Percentiles rank a stretch among this genome's conserved stretches.
Conservation (phyloP, 1,140 invertebrate genomes). For the Hyles euphorbiae region DNA sequence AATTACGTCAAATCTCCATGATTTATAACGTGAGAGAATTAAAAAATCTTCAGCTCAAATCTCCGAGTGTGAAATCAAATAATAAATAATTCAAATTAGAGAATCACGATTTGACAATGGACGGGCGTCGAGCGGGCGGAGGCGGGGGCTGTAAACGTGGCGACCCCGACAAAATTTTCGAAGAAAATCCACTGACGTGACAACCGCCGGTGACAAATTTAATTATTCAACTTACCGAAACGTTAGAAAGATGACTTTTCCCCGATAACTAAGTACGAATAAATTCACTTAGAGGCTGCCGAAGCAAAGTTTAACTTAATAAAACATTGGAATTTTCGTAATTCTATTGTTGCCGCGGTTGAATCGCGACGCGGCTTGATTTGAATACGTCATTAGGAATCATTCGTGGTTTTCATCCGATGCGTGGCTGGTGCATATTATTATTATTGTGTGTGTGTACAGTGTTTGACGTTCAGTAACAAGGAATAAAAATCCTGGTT, state of each 20-base stretch:
- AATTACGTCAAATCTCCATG: conserved; percentile 11
- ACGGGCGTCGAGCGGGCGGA: conserved; percentile 27
- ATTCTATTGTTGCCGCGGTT: conserved; percentile 61
- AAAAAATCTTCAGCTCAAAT: conserved; percentile 18
- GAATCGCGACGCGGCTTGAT: conserved; percentile 52
- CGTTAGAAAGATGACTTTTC: conserved; percentile 72
- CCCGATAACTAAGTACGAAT: conserved; percentile 72
- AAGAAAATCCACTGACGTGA: conserved; percentile 65
- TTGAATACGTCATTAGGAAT: conserved; percentile 63
- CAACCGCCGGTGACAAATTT: conserved; percentile 71
- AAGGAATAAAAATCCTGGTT: no score
- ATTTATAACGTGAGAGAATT: conserved; percentile 6
- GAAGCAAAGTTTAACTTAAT: conserved; percentile 73
- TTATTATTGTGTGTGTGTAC: no score
- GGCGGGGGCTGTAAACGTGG: conserved; percentile 49
- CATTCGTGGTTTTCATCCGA: conserved; percentile 22
- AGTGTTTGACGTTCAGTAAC: no score
- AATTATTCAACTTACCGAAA: conserved; percentile 74
- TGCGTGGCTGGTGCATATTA: no score
- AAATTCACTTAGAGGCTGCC: conserved; percentile 70
- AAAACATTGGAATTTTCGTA: conserved; percentile 73
- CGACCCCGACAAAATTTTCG: conserved; percentile 49
- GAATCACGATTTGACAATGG: conserved; percentile 64
- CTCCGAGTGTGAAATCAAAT: conserved; percentile 60
- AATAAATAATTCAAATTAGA: conserved; percentile 73